Conservation (phyloP, 2,888 invertebrate genomes). For the Leptinotarsa haldemani region DNA sequence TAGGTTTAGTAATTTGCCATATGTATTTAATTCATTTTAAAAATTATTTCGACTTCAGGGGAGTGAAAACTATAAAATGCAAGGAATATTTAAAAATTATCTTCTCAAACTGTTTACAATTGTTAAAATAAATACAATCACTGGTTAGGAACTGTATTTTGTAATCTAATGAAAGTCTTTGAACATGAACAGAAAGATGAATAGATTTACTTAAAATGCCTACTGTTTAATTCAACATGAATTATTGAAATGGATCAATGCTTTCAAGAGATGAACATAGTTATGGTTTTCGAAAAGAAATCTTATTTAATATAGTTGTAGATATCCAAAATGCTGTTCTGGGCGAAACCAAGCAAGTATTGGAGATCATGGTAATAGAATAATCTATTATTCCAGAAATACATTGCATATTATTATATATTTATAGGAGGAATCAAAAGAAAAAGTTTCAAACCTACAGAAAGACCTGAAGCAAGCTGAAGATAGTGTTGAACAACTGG, state of each 20-base stretch:
- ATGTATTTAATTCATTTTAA: too few relatives aligned
- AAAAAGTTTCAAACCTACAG: constrained; percentile 23
- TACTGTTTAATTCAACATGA: too few relatives aligned
- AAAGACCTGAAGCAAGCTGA: constrained; percentile 25
- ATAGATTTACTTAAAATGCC: too few relatives aligned
- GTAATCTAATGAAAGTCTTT: too few relatives aligned
- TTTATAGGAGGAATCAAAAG: constrained; percentile 28
- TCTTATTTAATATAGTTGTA: not conserved
- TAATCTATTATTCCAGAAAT: not conserved
- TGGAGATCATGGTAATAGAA: constrained; percentile 31
- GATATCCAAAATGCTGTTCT: constrained; percentile 22
- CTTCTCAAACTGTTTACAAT: too few relatives aligned
- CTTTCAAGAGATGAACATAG: not conserved
- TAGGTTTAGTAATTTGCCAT: too few relatives aligned
- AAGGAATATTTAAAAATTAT: too few relatives aligned
- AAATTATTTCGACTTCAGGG: too few relatives aligned
- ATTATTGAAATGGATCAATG: not conserved
- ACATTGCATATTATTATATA: not conserved
- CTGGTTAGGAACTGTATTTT: too few relatives aligned
- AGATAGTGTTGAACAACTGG: constrained; percentile 16
- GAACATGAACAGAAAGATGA: too few relatives aligned
- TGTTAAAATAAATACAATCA: too few relatives aligned
- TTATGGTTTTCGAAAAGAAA: not conserved
- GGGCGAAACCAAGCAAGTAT: constrained; percentile 26
- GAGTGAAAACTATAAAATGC: too few relatives aligned